A percentile compares a stretch with the other conserved stretches of the same genome.
Conservation (phyloP, 2,113 vertebrate genomes). For the Rynchops niger region DNA sequence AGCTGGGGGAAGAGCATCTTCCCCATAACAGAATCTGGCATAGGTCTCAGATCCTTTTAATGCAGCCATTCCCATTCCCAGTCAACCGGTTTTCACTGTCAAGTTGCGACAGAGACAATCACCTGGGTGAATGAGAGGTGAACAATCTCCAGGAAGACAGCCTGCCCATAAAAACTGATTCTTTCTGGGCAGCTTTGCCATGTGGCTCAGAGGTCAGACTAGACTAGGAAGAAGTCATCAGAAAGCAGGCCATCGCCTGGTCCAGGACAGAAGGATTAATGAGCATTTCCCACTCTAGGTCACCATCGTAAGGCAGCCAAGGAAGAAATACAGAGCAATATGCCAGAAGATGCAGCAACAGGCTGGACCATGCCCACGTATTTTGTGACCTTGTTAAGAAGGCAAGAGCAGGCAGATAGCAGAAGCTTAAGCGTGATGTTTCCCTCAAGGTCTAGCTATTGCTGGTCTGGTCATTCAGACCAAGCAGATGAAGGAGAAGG, state of each 20-base stretch:
- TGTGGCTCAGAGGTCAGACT: background rate
- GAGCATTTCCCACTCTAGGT: background rate
- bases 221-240: background rate
- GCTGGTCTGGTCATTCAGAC: background rate
- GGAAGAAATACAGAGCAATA: background rate
- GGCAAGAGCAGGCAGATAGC: background rate
- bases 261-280: background rate
- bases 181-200: background rate
- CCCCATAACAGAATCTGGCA: background rate
- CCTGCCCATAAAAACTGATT: background rate
- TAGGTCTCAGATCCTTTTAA: background rate
- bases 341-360: background rate
- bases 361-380: background rate
- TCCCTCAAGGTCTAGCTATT: background rate
- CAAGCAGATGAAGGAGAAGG: background rate
- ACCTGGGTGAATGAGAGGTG: background rate
- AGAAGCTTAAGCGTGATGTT: rapidly evolving
- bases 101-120: background rate
- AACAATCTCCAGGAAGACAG: background rate
- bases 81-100: background rate
- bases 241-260: background rate
- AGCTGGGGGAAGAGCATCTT: background rate
- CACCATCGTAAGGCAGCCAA: background rate
- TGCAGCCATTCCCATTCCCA: background rate
- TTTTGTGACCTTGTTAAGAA: background rate